These are phyloP conservation scores for Crocidura indochinensis DNA, from an alignment of 2,797 vertebrate genomes.

Conservation along the genomic window DNA sequence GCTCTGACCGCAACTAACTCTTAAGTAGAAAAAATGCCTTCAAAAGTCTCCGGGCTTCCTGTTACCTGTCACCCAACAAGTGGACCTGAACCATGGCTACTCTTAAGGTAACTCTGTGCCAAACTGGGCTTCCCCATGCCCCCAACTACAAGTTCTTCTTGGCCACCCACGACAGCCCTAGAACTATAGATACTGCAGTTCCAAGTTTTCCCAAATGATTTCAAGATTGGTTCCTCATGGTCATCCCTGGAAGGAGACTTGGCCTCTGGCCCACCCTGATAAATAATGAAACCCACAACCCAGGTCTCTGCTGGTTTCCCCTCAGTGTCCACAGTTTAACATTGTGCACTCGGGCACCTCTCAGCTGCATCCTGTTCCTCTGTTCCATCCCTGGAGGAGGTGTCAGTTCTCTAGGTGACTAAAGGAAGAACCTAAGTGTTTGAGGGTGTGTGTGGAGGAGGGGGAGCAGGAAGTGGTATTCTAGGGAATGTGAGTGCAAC, in stretches of 20 bases:
- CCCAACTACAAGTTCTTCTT: no score
- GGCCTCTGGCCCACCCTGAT: no score
- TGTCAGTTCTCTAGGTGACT: background rate
- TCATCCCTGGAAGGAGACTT: background rate
- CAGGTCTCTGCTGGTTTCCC: background rate
- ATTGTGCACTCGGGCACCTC: background rate
- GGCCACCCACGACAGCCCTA: no score
- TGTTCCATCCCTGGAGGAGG: background rate
- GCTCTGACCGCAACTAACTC: background rate
- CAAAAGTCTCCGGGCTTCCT: background rate
- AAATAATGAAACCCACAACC: background rate
- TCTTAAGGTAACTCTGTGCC: background rate
- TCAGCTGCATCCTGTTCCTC: background rate
- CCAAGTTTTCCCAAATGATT: background rate
- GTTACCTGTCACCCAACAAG: background rate
- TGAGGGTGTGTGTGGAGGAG: no score
- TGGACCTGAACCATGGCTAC: background rate
- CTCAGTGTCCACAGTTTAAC: background rate
- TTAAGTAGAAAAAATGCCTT: conserved; percentile 7
- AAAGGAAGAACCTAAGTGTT: background rate
- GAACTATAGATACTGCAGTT: background rate
- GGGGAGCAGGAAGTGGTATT: no score
- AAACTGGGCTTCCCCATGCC: background rate
- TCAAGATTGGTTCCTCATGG: background rate
- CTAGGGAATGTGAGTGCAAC: background rate